Base-by-base conservation (phyloP, 1,140 invertebrate species). In the Magallana ariakensis region DNA sequence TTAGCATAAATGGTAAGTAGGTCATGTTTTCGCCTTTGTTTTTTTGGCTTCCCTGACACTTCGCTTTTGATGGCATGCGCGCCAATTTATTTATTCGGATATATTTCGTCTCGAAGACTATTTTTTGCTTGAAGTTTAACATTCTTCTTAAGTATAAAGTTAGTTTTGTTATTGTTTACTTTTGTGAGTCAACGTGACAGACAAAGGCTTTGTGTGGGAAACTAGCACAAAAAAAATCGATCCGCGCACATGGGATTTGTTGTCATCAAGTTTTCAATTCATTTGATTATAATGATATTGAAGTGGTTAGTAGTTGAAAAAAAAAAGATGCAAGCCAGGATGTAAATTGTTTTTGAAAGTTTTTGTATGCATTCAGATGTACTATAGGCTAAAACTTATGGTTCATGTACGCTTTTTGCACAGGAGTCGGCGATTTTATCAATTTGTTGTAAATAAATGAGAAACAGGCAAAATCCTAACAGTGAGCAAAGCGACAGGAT, bases 1-100 rank as follows among this genome's bases (percentile, higher is more conserved):
- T 86, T 60, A 83, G 84, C 80, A 62, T 62, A 85, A 80, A 84
- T 84, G 80, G 80, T 82, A 91, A 91, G 84, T 91, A 90, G 91
- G 89, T 90, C 90, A 90, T 70, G 66, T 83, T 88, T 82, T 83
- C 86, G 22, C 9, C 66, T 70, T 81, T 56, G 46, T 80, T 75
- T 86, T 86, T 62, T 58, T 55, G 84, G 81, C 60, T 57, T 33
- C 33, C 46, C 15, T 22, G 66, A 66, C 81, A 62, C 83, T 33
- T 66, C 53, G 58, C 75, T 82, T 16, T 82, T 70, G 70, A 57
- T 60, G 62, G 33, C n/a, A n/a, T 56, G 87, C 85, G 87, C 87
- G 88, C 87, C 86, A 89, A 86, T 87, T 62, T 85, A 84, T 85
- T 15, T 46, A 82, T 16, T 16, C 22, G 8, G n/a, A 82, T 83